A percentile compares a stretch with the other conserved stretches of the same genome.
Evolutionary conservation across 92 coral and sea anemone genomes (phyloP).

Genomic region (Zoanthus solanderi): DNA sequence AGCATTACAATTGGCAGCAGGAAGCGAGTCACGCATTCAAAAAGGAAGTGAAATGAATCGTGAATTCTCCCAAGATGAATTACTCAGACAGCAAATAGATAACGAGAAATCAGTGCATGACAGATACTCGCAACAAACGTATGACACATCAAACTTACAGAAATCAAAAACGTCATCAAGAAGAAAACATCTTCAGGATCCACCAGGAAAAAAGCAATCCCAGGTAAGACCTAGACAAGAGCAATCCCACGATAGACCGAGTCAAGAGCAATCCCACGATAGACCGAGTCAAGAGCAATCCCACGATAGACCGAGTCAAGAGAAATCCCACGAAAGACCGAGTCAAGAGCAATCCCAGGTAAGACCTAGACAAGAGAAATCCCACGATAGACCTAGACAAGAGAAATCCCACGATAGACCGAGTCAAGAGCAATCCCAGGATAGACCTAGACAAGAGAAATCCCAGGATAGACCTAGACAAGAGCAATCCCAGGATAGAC

Average conservation of each 20-base stretch:
- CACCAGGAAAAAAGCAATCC: background rate
- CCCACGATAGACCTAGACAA: background rate
- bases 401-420: background rate
- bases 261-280: too few relatives aligned
- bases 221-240: background rate
- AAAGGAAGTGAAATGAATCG: background rate
- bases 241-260: background rate
- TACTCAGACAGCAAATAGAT: background rate
- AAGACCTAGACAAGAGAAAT: too few relatives aligned
- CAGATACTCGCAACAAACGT: background rate
- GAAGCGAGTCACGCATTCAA: background rate
- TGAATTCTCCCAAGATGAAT: background rate
- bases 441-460: too few relatives aligned
- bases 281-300: too few relatives aligned
- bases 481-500: background rate
- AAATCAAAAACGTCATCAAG: background rate
- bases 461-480: too few relatives aligned
- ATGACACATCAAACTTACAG: background rate
- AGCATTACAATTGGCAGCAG: background rate
- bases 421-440: too few relatives aligned
- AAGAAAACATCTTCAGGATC: background rate
- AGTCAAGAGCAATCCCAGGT: too few relatives aligned
- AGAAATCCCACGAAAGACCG: too few relatives aligned
- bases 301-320: too few relatives aligned
- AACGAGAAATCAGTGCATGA: background rate